These are phyloP conservation scores for Trissolcus brochymenae DNA, from an alignment of 2,888 invertebrate genomes.

Conservation along the genomic window DNA sequence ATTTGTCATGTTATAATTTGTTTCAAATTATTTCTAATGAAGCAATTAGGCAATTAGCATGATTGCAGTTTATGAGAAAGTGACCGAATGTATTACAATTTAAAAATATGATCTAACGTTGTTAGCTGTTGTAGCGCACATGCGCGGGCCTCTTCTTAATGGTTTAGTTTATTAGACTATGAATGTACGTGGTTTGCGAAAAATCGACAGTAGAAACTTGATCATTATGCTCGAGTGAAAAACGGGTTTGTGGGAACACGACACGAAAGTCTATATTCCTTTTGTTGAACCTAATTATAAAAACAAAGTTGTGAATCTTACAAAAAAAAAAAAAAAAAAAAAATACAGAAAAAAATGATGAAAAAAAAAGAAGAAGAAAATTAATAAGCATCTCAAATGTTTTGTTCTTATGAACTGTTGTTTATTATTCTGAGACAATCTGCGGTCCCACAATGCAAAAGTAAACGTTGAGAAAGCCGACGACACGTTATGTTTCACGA, in stretches of 20 bases:
- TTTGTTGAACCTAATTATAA: background rate
- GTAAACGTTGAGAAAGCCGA: background rate
- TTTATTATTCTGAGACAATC: background rate
- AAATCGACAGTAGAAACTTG: constrained; percentile 3
- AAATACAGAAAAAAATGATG: too few relatives aligned
- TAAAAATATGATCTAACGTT: too few relatives aligned
- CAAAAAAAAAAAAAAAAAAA: too few relatives aligned
- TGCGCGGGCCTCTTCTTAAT: background rate
- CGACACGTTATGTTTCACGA: constrained; percentile 1
- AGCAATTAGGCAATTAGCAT: background rate
- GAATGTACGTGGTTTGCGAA: background rate
- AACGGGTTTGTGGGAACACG: background rate
- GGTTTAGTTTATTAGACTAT: constrained; percentile 1
- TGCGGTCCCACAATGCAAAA: constrained; percentile 1
- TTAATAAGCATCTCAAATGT: background rate
- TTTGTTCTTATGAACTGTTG: too few relatives aligned
- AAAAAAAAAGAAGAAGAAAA: background rate
- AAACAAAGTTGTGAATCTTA: too few relatives aligned
- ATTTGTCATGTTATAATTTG: too few relatives aligned
- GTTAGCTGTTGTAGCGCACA: background rate
- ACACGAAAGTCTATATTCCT: background rate
- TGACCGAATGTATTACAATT: too few relatives aligned
- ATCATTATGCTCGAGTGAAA: background rate
- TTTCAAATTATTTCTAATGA: background rate
- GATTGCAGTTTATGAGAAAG: too few relatives aligned